Conservation (phyloP, 2,113 vertebrate species). For the Gobiocypris rarus region DNA sequence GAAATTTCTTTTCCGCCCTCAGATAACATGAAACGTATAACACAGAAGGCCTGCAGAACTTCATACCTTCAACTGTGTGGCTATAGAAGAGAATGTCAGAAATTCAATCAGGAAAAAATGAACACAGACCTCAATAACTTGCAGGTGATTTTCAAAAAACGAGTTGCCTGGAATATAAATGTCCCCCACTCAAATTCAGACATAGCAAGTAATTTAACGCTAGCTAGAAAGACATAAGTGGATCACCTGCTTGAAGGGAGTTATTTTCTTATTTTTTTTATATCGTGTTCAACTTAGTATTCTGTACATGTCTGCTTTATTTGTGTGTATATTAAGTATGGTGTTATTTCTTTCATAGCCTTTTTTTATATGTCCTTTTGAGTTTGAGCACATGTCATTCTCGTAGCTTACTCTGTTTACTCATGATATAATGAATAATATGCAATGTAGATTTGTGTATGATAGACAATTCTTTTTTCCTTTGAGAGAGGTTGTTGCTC, state of each 20-base stretch:
- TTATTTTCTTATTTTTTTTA: conserved; percentile 41
- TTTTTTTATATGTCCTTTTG: neutral
- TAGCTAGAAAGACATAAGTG: conserved; percentile 50
- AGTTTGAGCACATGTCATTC: neutral
- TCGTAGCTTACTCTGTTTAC: conserved; percentile 14
- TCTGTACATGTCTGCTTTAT: conserved; percentile 13
- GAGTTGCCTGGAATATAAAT: conserved; percentile 68
- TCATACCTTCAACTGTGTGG: conserved; percentile 19
- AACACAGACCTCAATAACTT: conserved; percentile 59
- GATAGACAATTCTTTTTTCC: neutral
- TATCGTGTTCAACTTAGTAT: conserved; percentile 17
- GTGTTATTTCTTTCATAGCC: conserved; percentile 20
- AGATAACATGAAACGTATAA: conserved; percentile 23
- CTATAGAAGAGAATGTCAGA: conserved; percentile 50
- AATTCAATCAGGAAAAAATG: conserved; percentile 62
- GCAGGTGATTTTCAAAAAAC: conserved; percentile 66
- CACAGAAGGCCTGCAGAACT: conserved; percentile 5
- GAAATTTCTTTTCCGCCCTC: neutral
- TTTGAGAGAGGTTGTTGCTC: conserved; percentile 51
- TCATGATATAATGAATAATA: neutral
- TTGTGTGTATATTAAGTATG: conserved; percentile 8
- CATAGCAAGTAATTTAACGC: conserved; percentile 61
- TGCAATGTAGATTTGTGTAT: conserved; percentile 23
- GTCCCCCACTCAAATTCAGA: conserved; percentile 64
- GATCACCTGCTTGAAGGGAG: conserved; percentile 39